Percentiles rank a stretch among this genome's conserved stretches.
Conservation (phyloP, 2,113 vertebrate species). For the Microtus richardsoni region DNA sequence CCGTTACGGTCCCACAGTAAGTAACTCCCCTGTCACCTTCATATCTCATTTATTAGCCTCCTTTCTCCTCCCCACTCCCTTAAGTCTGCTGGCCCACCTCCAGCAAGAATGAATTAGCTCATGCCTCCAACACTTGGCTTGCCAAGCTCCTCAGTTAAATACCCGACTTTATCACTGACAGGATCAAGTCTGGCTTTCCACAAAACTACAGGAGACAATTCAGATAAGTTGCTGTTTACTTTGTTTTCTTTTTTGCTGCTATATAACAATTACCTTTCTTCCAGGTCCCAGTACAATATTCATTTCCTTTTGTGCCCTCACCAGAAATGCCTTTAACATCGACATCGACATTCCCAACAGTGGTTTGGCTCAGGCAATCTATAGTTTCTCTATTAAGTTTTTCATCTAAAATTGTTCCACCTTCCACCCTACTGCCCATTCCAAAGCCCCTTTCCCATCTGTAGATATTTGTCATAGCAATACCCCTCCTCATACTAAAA, state of each 20-base stretch:
- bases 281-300: constrained; percentile 24
- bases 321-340: constrained; percentile 20
- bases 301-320: constrained; percentile 29
- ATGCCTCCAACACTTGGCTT: not conserved
- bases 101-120: not conserved
- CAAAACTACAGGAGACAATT: not conserved
- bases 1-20: not conserved
- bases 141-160: constrained; percentile 5
- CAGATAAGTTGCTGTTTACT: not conserved
- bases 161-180: constrained; percentile 26
- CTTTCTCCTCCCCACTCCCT: not conserved
- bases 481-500: not conserved
- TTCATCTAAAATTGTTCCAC: not conserved
- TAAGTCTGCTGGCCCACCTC: not conserved
- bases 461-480: constrained; percentile 24
- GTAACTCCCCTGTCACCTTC: not conserved
- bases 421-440: not conserved
- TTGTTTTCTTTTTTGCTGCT: not conserved
- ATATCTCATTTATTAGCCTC: not conserved
- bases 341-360: not conserved
- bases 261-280: constrained; percentile 7
- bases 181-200: constrained; percentile 33
- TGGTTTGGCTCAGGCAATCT: constrained; percentile 26
- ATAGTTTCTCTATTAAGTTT: constrained; percentile 11
- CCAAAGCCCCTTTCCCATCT: constrained; percentile 4